phyloP scores from a whole-genome alignment of 2,797 vertebrate genomes.

The Sebastes elongatus region DNA sequence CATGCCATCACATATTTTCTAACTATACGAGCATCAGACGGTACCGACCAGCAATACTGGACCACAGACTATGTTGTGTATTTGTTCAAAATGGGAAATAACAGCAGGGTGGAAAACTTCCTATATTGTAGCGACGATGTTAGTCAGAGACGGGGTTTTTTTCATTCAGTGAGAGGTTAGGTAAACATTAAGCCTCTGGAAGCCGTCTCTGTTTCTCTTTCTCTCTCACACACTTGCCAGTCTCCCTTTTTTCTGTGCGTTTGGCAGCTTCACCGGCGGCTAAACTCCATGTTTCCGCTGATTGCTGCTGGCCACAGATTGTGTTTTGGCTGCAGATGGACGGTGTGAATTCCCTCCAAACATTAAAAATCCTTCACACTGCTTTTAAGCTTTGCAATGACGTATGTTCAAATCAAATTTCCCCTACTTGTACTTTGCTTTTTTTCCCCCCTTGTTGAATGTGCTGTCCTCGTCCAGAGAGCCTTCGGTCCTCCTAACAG shows the following conservation, averaged over 20 bases:
- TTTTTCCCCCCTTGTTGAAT: neutral
- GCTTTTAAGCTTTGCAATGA: neutral
- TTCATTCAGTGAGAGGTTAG: constrained; percentile 28
- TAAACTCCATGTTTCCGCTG: constrained; percentile 52
- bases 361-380: neutral
- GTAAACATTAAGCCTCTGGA: constrained; percentile 37
- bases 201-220: neutral
- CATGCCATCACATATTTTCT: no score
- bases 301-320: constrained; percentile 41
- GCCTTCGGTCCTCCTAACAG: neutral
- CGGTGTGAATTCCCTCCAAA: constrained; percentile 21
- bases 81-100: constrained; percentile 1
- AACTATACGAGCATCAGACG: no score
- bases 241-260: neutral
- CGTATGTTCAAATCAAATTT: neutral
- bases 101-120: constrained; percentile 38
- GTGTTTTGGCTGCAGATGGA: constrained; percentile 39
- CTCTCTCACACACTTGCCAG: constrained; percentile 16
- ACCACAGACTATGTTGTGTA: neutral
- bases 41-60: no score
- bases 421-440: neutral
- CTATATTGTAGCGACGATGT: neutral
- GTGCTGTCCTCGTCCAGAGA: neutral
- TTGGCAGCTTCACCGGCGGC: constrained; percentile 30
- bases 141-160: constrained; percentile 3